Conservation (phyloP, 2,888 invertebrate species). For the Drosophila fungiperda region DNA sequence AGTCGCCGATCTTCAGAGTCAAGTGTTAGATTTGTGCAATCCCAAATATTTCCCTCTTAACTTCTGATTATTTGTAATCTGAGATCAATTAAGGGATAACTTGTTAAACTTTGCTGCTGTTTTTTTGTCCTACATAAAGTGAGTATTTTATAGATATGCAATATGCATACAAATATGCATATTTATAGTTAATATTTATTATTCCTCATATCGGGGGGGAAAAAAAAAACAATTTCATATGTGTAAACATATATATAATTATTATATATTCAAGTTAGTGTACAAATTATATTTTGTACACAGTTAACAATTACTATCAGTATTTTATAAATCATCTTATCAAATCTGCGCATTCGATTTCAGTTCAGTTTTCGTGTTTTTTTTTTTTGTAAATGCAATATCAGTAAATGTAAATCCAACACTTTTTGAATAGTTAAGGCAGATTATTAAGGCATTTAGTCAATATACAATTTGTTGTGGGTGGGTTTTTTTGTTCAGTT, state of each 20-base stretch:
- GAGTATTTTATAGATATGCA: background rate
- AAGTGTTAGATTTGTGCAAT: background rate
- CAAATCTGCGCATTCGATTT: constrained; percentile 5
- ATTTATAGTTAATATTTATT: constrained; percentile 8
- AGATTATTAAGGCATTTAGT: constrained; percentile 44
- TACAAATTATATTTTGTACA: constrained; percentile 60
- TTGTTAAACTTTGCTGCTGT: background rate
- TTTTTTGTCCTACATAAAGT: background rate
- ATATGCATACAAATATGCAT: background rate
- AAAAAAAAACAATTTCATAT: constrained; percentile 33
- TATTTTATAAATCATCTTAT: constrained; percentile 34
- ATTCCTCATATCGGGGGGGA: constrained; percentile 2
- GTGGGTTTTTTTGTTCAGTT: constrained; percentile 3
- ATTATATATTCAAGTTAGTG: constrained; percentile 48
- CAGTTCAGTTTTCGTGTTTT: constrained; percentile 2
- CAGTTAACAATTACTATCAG: constrained; percentile 60
- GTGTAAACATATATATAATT: constrained; percentile 26
- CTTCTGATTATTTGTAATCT: background rate
- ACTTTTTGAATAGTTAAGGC: constrained; percentile 45
- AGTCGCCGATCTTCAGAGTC: background rate
- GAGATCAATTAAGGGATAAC: background rate
- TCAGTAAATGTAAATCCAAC: constrained; percentile 32
- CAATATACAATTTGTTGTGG: constrained; percentile 26
- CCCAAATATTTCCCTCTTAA: background rate
- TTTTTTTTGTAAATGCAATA: constrained; percentile 48